These are phyloP conservation scores for Ochotona princeps DNA, from an alignment of 2,113 vertebrate species.

Conservation along the genomic window DNA sequence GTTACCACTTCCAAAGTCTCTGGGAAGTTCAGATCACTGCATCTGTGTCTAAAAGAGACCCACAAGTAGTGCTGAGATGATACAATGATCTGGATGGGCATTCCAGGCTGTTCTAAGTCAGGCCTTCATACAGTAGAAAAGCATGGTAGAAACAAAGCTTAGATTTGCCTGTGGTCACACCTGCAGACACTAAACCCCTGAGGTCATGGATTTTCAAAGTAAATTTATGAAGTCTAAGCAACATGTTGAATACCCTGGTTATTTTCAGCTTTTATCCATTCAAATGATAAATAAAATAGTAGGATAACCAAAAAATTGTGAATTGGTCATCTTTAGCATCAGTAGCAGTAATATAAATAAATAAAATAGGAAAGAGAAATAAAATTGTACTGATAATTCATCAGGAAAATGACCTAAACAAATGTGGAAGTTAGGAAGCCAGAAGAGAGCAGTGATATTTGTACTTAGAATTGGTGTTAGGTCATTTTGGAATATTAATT, in stretches of 20 bases:
- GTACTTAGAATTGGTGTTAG: slow-evolving; percentile 22
- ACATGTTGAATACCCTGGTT: background rate
- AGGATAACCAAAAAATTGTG: background rate
- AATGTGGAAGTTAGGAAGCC: background rate
- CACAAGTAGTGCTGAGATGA: background rate
- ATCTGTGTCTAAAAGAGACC: background rate
- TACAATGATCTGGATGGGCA: background rate
- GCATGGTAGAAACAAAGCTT: background rate
- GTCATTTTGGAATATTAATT: slow-evolving; percentile 27
- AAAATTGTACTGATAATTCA: background rate
- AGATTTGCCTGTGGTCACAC: background rate
- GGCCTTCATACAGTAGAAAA: background rate
- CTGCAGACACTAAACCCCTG: background rate
- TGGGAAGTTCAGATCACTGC: slow-evolving; percentile 5
- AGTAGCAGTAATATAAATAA: background rate
- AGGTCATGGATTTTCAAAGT: background rate
- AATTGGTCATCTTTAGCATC: background rate
- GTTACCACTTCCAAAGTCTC: slow-evolving; percentile 48
- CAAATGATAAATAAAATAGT: background rate
- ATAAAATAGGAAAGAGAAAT: no score
- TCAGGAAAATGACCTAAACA: background rate
- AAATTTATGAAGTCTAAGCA: background rate
- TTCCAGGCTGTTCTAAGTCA: background rate
- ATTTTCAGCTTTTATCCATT: background rate
- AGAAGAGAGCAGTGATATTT: background rate